A percentile compares a stretch with the other conserved stretches of the same genome.
Conservation (phyloP, 2,888 invertebrate species). For the Epistrophe eligans region DNA sequence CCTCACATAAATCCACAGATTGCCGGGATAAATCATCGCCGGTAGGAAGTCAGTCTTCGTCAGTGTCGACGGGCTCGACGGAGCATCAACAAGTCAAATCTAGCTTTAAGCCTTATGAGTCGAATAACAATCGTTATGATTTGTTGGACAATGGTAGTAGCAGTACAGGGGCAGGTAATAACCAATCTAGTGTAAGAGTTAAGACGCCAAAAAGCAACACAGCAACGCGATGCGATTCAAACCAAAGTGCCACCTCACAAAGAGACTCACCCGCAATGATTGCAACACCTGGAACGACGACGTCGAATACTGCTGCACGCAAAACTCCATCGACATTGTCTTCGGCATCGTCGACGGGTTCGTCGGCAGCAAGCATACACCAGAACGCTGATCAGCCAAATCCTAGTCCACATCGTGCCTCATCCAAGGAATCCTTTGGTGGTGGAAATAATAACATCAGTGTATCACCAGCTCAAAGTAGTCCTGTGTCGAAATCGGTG, state of each 20-base stretch:
- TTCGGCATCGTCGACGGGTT: slow-evolving; percentile 71
- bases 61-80: slow-evolving; percentile 84
- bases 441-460: slow-evolving; percentile 72
- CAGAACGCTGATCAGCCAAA: slow-evolving; percentile 75
- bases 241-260: slow-evolving; percentile 88
- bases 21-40: slow-evolving; percentile 87
- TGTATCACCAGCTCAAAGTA: slow-evolving; percentile 78
- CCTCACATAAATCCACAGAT: slow-evolving; percentile 83
- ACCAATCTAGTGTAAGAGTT: slow-evolving; percentile 77
- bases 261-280: slow-evolving; percentile 81
- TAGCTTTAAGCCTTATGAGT: slow-evolving; percentile 91
- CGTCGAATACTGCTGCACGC: slow-evolving; percentile 76
- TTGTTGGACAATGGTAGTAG: slow-evolving; percentile 73
- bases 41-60: slow-evolving; percentile 79
- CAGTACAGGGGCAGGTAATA: slow-evolving; percentile 49
- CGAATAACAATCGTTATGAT: slow-evolving; percentile 85
- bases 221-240: slow-evolving; percentile 88
- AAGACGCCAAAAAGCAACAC: slow-evolving; percentile 80
- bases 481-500: slow-evolving; percentile 80
- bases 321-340: slow-evolving; percentile 79
- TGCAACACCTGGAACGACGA: slow-evolving; percentile 66
- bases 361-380: slow-evolving; percentile 73
- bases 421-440: slow-evolving; percentile 81
- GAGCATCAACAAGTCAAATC: slow-evolving; percentile 84
- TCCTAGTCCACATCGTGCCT: slow-evolving; percentile 81